Conservation (phyloP, 2,797 vertebrate genomes). For the Paratrypauchen microcephalus region DNA sequence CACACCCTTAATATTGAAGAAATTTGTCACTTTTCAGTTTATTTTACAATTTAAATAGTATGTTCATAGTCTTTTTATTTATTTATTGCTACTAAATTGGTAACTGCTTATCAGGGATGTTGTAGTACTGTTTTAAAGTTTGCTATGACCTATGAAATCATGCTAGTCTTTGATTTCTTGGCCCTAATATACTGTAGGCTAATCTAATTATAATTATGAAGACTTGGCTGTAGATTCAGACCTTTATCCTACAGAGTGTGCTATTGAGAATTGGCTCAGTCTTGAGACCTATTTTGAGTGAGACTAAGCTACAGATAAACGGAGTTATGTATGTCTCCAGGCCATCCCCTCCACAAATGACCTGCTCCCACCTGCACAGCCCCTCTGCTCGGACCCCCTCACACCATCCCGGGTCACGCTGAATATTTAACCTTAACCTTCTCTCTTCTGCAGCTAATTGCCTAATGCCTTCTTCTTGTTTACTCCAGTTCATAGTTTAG, state of each 20-base stretch:
- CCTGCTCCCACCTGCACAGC: slow-evolving; percentile 43
- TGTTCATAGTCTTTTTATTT: too few relatives aligned
- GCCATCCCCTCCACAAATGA: slow-evolving; percentile 20
- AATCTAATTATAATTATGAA: slow-evolving; percentile 21
- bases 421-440: slow-evolving; percentile 43
- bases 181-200: slow-evolving; percentile 2
- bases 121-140: too few relatives aligned
- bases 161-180: background rate
- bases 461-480: slow-evolving; percentile 44
- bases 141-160: too few relatives aligned
- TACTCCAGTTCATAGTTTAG: slow-evolving; percentile 34
- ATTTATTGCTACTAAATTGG: too few relatives aligned
- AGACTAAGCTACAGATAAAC: background rate
- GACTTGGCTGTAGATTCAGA: slow-evolving; percentile 8
- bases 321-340: slow-evolving; percentile 17
- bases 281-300: slow-evolving; percentile 2
- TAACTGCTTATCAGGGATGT: too few relatives aligned
- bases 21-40: too few relatives aligned
- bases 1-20: too few relatives aligned
- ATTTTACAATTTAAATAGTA: too few relatives aligned
- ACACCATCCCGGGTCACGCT: slow-evolving; percentile 46
- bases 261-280: background rate
- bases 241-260: slow-evolving; percentile 5
- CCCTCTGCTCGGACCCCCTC: slow-evolving; percentile 36
- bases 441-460: slow-evolving; percentile 30